A percentile compares a stretch with the other conserved stretches of the same genome.
Conservation (phyloP, 2,797 vertebrate species). For the Chloroceryle amazona region DNA sequence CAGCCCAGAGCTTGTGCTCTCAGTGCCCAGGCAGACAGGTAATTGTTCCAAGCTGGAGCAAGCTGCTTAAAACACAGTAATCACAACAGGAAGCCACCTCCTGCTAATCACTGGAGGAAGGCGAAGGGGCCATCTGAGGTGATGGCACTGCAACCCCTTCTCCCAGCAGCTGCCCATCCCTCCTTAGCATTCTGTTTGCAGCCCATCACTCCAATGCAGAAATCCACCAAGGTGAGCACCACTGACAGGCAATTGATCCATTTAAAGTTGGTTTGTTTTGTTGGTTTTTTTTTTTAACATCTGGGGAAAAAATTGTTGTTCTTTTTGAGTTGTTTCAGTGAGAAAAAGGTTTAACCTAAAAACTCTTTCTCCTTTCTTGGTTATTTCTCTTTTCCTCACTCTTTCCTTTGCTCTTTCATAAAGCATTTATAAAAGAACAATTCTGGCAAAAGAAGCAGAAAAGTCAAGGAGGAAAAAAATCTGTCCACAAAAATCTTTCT, state of each 20-base stretch:
- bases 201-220: neutral
- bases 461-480: neutral
- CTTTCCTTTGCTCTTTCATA: neutral
- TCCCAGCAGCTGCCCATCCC: neutral
- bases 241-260: rapidly evolving
- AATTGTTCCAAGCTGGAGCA: conserved; percentile 55
- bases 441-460: neutral
- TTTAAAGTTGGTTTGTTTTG: neutral
- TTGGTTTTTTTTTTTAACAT: neutral
- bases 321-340: neutral
- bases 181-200: neutral
- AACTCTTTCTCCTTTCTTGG: neutral
- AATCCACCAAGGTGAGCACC: neutral
- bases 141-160: neutral
- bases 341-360: neutral
- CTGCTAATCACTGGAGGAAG: conserved; percentile 16
- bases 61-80: conserved; percentile 59
- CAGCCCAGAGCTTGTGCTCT: neutral
- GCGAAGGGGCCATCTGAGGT: conserved; percentile 2
- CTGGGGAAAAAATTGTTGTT: neutral
- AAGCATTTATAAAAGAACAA: neutral
- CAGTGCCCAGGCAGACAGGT: neutral
- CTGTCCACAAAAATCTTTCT: neutral
- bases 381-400: neutral
- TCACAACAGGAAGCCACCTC: conserved; percentile 16